A percentile compares a stretch with the other conserved stretches of the same genome.
phyloP scores from a whole-genome alignment of 2,797 vertebrate species.

The Sebastes taczanowskii region DNA sequence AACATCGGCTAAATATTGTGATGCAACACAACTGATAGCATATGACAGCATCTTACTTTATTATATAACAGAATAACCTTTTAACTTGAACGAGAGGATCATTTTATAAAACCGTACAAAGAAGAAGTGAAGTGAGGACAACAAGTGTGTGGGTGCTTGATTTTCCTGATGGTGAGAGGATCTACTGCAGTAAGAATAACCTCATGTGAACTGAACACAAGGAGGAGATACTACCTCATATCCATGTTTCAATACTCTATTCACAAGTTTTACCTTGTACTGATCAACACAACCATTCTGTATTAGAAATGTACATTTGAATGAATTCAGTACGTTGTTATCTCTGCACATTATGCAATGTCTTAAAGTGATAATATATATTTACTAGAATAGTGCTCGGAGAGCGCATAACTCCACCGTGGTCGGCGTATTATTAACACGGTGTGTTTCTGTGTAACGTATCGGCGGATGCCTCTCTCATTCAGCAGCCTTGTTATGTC shows the following conservation, averaged over 20 bases:
- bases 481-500: too few relatives aligned
- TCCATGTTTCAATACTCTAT: background rate
- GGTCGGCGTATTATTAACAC: too few relatives aligned
- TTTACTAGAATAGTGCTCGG: too few relatives aligned
- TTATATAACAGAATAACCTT: background rate
- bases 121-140: background rate
- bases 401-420: too few relatives aligned
- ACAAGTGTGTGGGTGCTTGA: background rate
- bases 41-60: background rate
- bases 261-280: background rate
- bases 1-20: background rate
- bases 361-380: too few relatives aligned
- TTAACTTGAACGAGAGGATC: background rate
- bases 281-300: background rate
- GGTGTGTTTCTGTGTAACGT: too few relatives aligned
- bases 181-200: background rate
- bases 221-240: background rate
- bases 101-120: background rate
- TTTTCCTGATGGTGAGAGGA: background rate
- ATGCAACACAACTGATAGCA: background rate
- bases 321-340: background rate
- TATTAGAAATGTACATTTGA: background rate
- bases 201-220: background rate
- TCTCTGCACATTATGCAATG: background rate
- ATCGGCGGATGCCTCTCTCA: too few relatives aligned